Evolutionary conservation across 1,140 invertebrate species (phyloP), one percentile per base, ranked within the genome.

Genomic region (Bicyclus anynana): DNA sequence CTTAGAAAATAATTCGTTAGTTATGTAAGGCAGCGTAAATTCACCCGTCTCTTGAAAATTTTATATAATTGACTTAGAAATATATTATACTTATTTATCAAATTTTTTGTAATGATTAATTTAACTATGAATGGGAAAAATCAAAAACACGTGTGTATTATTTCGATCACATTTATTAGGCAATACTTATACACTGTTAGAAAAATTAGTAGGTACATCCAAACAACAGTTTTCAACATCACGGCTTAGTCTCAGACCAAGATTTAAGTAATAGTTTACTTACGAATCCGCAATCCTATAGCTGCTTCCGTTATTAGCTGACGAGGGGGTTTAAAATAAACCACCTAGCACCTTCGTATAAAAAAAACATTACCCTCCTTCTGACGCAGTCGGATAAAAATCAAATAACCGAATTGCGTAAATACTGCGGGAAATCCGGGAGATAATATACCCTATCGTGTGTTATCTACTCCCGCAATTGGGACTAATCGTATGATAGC

Each of bases 61-160:
- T 88, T 88, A 87, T 89, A 88, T 87, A 79, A 87, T 83, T 84
- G 80, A 86, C 76, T 80, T 88, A 87, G 84, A 89, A 87, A 88
- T 88, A 89, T 87, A 88, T 87, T 88, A 89, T 88, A 88, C 80
- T 89, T 89, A 88, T 88, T 88, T 89, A 88, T 89, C 83, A 80
- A 83, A 65, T 66, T 59, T 54, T 84, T 82, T 84, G 80, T 84
- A 84, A 79, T 79, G 71, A 80, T 74, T 84, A 76, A 82, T 79
- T 84, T 81, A 73, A 77, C 78, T 77, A 84, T 82, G 74, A 82
- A 80, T 84, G 74, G 77, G 67, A 77, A 74, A 76, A 77, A 74
- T 67, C 57, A 55, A 68, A 62, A 48, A 56, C 46, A 68, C 48
- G 49, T 47, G 65, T 40, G 67, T 70, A 73, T 79, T 67, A 77